Conservation (phyloP, 2,797 vertebrate species). For the Mycteria americana region DNA sequence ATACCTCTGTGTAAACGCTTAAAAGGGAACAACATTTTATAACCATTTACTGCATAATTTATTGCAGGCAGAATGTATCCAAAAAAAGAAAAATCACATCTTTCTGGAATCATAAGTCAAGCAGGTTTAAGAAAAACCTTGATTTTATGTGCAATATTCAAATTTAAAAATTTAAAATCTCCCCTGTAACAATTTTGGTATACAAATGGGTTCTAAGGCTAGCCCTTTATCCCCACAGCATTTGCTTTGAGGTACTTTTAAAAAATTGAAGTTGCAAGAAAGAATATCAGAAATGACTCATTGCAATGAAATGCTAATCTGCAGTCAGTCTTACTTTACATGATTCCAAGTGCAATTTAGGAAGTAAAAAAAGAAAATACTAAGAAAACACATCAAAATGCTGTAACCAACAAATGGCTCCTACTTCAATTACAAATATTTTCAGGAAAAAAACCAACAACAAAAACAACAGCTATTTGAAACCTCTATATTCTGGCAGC, state of each 20-base stretch:
- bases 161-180: conserved; percentile 66
- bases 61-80: conserved; percentile 42
- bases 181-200: conserved; percentile 19
- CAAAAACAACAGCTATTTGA: background rate
- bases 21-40: conserved; percentile 56
- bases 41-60: conserved; percentile 38
- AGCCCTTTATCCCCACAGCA: conserved; percentile 58
- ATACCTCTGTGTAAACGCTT: conserved; percentile 40
- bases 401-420: conserved; percentile 28
- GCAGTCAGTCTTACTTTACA: conserved; percentile 35
- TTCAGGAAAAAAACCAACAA: background rate
- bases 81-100: conserved; percentile 31
- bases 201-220: conserved; percentile 50
- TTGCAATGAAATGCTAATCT: conserved; percentile 43
- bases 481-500: conserved; percentile 5
- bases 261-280: conserved; percentile 52
- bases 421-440: conserved; percentile 7
- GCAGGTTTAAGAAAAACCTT: conserved; percentile 50
- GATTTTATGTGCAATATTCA: conserved; percentile 68
- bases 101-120: conserved; percentile 10
- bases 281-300: conserved; percentile 41
- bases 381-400: conserved; percentile 31
- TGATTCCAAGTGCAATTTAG: conserved; percentile 57
- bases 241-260: conserved; percentile 60
- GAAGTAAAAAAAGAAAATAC: conserved; percentile 17